A percentile compares a stretch with the other conserved stretches of the same genome.
Evolutionary conservation across 2,888 invertebrate species (phyloP).

Genomic region (Drosophila lutescens): DNA sequence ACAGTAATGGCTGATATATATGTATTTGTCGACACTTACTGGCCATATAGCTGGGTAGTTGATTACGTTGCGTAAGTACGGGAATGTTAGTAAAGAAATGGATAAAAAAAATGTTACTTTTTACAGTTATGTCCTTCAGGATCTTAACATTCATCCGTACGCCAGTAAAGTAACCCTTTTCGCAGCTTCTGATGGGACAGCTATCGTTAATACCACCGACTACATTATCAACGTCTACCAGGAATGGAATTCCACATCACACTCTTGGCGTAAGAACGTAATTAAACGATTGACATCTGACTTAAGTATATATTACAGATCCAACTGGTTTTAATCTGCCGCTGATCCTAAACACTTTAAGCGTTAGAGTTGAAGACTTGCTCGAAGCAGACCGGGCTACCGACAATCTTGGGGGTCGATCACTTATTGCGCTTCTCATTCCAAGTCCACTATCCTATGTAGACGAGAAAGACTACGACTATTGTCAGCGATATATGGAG

Average conservation of each 20-base stretch:
- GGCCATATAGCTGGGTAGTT: conserved; percentile 87
- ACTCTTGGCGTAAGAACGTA: conserved; percentile 82
- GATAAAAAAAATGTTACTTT: too few relatives aligned
- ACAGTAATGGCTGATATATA: conserved; percentile 87
- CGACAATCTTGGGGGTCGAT: conserved; percentile 87
- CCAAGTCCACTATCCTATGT: conserved; percentile 86
- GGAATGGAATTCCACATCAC: conserved; percentile 86
- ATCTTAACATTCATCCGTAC: conserved; percentile 88
- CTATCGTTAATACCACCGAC: conserved; percentile 87
- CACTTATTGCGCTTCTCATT: conserved; percentile 88
- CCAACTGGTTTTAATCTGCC: conserved; percentile 87
- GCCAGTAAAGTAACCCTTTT: conserved; percentile 89
- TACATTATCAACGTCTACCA: conserved; percentile 87
- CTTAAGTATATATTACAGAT: conserved; percentile 83
- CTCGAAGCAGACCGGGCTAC: conserved; percentile 85
- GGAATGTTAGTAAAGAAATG: neutral
- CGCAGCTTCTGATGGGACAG: conserved; percentile 87
- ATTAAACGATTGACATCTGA: neutral
- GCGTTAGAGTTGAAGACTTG: conserved; percentile 85
- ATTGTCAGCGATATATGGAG: conserved; percentile 85
- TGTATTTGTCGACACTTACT: conserved; percentile 88
- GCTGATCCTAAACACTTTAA: conserved; percentile 85
- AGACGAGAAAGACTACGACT: conserved; percentile 85
- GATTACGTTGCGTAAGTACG: conserved; percentile 87
- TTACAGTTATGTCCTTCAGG: conserved; percentile 86